A percentile compares a stretch with the other conserved stretches of the same genome.
Conservation (phyloP, 2,888 invertebrate genomes). For the Carterocephalus palaemon region DNA sequence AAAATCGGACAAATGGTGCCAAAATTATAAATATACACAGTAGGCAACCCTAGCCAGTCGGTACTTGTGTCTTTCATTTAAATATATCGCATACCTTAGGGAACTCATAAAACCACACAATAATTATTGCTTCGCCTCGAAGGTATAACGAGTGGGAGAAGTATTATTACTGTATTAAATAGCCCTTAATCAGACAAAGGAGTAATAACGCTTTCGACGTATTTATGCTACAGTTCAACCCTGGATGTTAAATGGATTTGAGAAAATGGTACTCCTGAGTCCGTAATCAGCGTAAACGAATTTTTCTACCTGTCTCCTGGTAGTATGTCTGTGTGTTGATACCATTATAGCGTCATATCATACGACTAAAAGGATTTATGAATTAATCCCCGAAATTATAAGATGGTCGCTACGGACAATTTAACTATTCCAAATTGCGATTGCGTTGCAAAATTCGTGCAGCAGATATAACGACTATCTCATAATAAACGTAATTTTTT, state of each 20-base stretch:
- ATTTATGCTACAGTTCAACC: slow-evolving; percentile 5
- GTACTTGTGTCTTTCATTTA: slow-evolving; percentile 17
- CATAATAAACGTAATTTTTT: too few relatives aligned
- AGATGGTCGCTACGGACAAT: too few relatives aligned
- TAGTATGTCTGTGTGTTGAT: neutral
- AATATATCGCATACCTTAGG: slow-evolving; percentile 34
- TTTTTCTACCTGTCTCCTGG: neutral
- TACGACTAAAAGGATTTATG: too few relatives aligned
- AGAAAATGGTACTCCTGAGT: neutral
- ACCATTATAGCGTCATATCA: too few relatives aligned
- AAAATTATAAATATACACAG: too few relatives aligned
- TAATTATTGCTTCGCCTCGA: slow-evolving; percentile 36
- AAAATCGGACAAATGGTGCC: too few relatives aligned
- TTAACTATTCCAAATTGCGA: too few relatives aligned
- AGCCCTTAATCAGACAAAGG: slow-evolving; percentile 22
- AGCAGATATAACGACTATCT: too few relatives aligned
- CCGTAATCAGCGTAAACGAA: neutral
- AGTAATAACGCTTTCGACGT: slow-evolving; percentile 15
- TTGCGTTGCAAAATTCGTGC: too few relatives aligned
- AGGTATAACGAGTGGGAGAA: slow-evolving; percentile 25
- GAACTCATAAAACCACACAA: slow-evolving; percentile 35
- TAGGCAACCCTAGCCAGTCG: slow-evolving; percentile 10
- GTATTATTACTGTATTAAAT: slow-evolving; percentile 31
- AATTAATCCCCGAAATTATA: too few relatives aligned
- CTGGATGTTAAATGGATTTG: slow-evolving; percentile 1